Evolutionary conservation across 1,140 invertebrate species (phyloP).

Genomic region (Drosophila kanapiae): DNA sequence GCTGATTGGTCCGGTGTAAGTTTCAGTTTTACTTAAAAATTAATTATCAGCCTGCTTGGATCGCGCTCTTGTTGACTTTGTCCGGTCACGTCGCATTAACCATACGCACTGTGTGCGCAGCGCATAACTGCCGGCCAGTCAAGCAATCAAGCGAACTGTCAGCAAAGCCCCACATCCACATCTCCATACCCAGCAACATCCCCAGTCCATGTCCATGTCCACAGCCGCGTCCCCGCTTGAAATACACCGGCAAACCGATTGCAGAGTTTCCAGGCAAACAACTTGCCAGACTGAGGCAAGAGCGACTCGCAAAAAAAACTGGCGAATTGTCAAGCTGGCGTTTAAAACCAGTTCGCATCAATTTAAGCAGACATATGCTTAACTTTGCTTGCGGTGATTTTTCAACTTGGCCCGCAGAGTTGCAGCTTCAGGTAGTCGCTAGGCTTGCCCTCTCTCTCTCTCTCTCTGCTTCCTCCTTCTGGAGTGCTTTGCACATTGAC

Average conservation of each 20-base stretch:
- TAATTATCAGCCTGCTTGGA: conserved; percentile 65
- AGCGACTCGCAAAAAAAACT: conserved; percentile 22
- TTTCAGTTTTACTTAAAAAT: conserved; percentile 70
- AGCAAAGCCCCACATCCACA: conserved; percentile 13
- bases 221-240: conserved; percentile 12
- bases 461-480: conserved; percentile 8
- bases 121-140: conserved; percentile 63
- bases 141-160: conserved; percentile 43
- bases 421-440: conserved; percentile 44
- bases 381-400: conserved; percentile 80
- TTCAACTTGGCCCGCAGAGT: conserved; percentile 73
- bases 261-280: conserved; percentile 50
- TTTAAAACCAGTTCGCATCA: conserved; percentile 82
- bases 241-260: conserved; percentile 53
- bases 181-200: not conserved
- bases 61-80: conserved; percentile 63
- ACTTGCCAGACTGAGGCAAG: conserved; percentile 30
- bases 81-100: conserved; percentile 74
- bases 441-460: not conserved
- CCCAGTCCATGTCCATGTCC: not conserved
- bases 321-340: conserved; percentile 72
- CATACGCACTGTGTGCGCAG: conserved; percentile 72
- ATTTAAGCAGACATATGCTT: conserved; percentile 79
- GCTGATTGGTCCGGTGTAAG: conserved; percentile 45
- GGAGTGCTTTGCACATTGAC: conserved; percentile 82